Conservation (phyloP, 53 echinoderm and acorn worm species). For the Patiria pectinifera region DNA sequence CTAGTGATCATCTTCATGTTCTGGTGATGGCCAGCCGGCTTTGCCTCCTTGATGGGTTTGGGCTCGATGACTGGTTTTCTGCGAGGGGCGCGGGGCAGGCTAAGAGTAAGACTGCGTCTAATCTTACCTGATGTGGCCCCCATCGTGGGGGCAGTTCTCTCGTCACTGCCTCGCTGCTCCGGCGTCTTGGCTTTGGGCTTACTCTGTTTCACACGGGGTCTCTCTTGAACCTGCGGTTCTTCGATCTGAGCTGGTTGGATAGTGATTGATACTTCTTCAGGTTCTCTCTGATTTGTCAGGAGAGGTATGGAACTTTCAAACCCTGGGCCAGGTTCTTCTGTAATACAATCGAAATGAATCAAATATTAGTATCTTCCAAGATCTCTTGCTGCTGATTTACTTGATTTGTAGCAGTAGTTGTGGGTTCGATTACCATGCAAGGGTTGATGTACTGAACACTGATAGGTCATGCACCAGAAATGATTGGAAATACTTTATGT, state of each 20-base stretch:
- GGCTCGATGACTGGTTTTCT: background rate
- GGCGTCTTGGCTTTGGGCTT: background rate
- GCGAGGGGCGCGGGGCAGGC: background rate
- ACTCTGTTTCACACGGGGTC: background rate
- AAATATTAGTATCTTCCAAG: background rate
- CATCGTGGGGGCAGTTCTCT: background rate
- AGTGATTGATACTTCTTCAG: background rate
- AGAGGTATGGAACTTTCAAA: background rate
- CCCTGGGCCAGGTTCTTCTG: background rate
- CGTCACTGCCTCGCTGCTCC: background rate
- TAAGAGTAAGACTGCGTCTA: background rate
- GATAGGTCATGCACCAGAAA: too few species aligned
- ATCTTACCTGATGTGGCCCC: background rate
- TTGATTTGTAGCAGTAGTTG: too few species aligned
- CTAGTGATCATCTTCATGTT: constrained; percentile 1
- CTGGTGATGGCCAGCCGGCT: background rate
- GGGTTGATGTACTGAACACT: too few species aligned
- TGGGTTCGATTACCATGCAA: too few species aligned
- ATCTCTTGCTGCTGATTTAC: background rate
- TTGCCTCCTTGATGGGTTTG: background rate
- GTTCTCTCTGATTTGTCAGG: background rate
- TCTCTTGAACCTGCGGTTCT: background rate
- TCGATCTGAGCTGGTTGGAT: background rate
- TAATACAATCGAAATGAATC: background rate
- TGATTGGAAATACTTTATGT: too few species aligned